phyloP scores from a whole-genome alignment of 2,888 invertebrate genomes.

The Crioceris asparagi region DNA sequence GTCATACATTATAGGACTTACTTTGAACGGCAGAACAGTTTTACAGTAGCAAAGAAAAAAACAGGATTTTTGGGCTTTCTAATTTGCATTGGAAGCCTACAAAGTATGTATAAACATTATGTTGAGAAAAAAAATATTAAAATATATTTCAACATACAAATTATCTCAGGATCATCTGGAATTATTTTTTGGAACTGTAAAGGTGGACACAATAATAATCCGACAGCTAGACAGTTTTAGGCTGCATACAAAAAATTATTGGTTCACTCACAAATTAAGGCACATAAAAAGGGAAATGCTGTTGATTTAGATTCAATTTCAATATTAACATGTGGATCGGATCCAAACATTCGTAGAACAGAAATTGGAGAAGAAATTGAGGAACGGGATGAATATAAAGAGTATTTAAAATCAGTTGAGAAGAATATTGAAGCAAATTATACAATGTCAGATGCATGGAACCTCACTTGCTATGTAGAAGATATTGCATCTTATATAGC shows the following conservation, averaged over 20 bases:
- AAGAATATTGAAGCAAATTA: neutral
- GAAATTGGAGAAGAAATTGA: too few relatives aligned
- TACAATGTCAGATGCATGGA: slow-evolving; percentile 1
- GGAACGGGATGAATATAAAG: too few relatives aligned
- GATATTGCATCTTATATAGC: slow-evolving; percentile 10
- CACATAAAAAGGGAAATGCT: slow-evolving; percentile 7
- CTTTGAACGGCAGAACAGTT: slow-evolving; percentile 2
- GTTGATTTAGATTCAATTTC: slow-evolving; percentile 6
- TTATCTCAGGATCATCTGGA: slow-evolving; percentile 10
- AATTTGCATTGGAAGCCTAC: slow-evolving; percentile 11
- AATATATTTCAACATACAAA: slow-evolving; percentile 10
- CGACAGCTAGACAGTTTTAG: slow-evolving; percentile 11
- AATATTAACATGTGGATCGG: slow-evolving; percentile 5
- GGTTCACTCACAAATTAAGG: slow-evolving; percentile 6
- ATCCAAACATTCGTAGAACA: too few relatives aligned
- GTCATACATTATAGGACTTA: slow-evolving; percentile 1
- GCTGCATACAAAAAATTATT: slow-evolving; percentile 8
- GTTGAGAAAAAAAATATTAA: slow-evolving; percentile 4
- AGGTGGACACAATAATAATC: slow-evolving; percentile 12
- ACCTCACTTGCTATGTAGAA: slow-evolving; percentile 8
- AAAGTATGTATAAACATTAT: slow-evolving; percentile 7
- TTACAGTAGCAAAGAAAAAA: slow-evolving; percentile 5
- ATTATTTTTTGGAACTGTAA: slow-evolving; percentile 6
- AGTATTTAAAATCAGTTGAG: too few relatives aligned
- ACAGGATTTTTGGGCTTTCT: slow-evolving; percentile 14